Evolutionary conservation across 2,888 invertebrate species (phyloP).

Genomic region (Caenorhabditis afra): DNA sequence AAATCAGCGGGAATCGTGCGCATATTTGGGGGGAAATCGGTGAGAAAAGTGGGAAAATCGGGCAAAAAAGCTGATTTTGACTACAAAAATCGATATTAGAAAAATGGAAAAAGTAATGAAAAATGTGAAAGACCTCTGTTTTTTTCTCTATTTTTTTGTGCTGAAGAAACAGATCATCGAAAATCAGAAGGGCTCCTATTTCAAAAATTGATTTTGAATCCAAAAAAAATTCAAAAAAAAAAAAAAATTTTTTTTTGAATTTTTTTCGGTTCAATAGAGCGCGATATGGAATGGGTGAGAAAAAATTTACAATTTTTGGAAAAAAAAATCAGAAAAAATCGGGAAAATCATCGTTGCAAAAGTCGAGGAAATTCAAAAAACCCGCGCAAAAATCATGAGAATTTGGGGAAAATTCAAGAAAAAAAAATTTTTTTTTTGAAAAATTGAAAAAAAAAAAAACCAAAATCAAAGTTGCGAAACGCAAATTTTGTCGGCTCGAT

Average conservation of each 20-base stretch:
- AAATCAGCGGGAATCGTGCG: no score
- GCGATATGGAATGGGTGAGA: conserved; percentile 38
- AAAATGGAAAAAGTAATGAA: no score
- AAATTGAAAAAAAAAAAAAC: not conserved
- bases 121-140: no score
- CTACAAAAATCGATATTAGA: no score
- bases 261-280: not conserved
- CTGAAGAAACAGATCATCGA: not conserved
- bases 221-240: conserved; percentile 6
- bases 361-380: conserved; percentile 14
- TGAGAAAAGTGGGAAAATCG: no score
- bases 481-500: conserved; percentile 51
- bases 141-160: conserved; percentile 16
- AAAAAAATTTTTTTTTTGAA: not conserved
- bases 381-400: not conserved
- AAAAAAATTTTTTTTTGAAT: not conserved
- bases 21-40: no score
- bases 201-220: no score
- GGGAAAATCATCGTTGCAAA: conserved; percentile 19
- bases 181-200: not conserved
- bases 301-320: no score
- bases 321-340: conserved; percentile 4
- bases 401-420: not conserved
- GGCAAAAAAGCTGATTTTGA: no score
- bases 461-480: conserved; percentile 47